Conservation (phyloP, 2,113 vertebrate species). For the Lasiurus cinereus region DNA sequence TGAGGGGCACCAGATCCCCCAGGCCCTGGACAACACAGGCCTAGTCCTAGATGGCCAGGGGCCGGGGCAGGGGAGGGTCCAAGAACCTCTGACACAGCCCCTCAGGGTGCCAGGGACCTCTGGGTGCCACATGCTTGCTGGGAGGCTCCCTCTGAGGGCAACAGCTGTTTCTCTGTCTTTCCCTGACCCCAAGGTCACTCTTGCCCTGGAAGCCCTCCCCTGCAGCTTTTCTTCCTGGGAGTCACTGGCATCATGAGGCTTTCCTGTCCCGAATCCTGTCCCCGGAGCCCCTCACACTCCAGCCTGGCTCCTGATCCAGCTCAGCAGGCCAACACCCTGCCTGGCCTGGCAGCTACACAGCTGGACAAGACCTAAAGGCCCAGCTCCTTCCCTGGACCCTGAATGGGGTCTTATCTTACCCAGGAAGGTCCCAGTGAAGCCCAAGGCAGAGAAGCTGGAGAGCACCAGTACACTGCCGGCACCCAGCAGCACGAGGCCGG, state of each 20-base stretch:
- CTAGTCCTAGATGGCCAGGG: background rate
- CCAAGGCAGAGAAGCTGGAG: constrained; percentile 95
- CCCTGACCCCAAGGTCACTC: background rate
- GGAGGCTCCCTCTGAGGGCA: background rate
- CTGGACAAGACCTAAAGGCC: background rate
- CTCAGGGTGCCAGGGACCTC: background rate
- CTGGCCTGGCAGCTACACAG: background rate
- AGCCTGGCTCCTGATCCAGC: background rate
- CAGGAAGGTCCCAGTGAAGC: constrained; percentile 95
- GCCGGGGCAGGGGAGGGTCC: background rate
- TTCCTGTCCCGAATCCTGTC: too few relatives aligned
- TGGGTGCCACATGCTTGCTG: too few relatives aligned
- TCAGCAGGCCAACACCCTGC: background rate
- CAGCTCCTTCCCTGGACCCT: background rate
- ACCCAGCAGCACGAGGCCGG: constrained; percentile 86
- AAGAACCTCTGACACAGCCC: background rate
- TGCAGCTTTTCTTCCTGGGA: background rate
- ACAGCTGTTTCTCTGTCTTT: background rate
- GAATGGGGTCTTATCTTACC: constrained; percentile 91
- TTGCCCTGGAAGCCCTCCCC: background rate
- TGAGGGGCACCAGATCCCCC: fast-evolving
- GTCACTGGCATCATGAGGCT: background rate
- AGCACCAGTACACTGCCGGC: constrained; percentile 92
- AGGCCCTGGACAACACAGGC: background rate
- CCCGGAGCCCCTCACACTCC: too few relatives aligned